A percentile compares a stretch with the other conserved stretches of the same genome.
Conservation (phyloP, 1,140 invertebrate genomes). For the Pseudobourletiella spinata region DNA sequence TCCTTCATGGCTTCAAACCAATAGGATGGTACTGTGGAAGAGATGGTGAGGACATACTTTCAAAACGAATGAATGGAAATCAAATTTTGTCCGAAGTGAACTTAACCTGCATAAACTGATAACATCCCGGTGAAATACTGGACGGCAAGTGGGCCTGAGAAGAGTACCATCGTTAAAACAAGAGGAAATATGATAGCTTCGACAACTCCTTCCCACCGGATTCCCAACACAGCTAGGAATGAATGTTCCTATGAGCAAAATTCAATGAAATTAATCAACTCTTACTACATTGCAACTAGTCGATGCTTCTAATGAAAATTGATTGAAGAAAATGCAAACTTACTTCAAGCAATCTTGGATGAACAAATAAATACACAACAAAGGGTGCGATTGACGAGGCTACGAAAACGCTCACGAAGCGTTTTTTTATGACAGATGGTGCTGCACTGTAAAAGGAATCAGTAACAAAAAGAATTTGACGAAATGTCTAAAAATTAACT, state of each 20-base stretch:
- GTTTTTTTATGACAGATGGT: conserved; percentile 74
- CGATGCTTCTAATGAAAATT: neutral
- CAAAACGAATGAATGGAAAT: neutral
- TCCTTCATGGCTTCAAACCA: conserved; percentile 57
- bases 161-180: conserved; percentile 70
- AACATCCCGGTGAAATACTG: conserved; percentile 58
- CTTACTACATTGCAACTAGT: neutral
- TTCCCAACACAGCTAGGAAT: conserved; percentile 63
- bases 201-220: conserved; percentile 61
- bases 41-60: conserved; percentile 27
- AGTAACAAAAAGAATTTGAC: neutral
- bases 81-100: neutral
- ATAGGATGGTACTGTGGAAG: conserved; percentile 57
- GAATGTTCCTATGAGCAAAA: conserved; percentile 17
- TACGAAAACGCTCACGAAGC: conserved; percentile 74
- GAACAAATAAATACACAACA: conserved; percentile 52
- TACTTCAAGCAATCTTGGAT: conserved; percentile 34
- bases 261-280: conserved; percentile 1
- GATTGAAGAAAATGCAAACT: conserved; percentile 2
- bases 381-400: conserved; percentile 69
- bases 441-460: conserved; percentile 59
- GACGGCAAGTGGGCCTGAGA: conserved; percentile 69
- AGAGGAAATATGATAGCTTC: conserved; percentile 65
- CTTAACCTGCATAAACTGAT: conserved; percentile 56
- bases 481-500: neutral